Conservation (phyloP, 2,113 vertebrate species). For the Prunella himalayana region DNA sequence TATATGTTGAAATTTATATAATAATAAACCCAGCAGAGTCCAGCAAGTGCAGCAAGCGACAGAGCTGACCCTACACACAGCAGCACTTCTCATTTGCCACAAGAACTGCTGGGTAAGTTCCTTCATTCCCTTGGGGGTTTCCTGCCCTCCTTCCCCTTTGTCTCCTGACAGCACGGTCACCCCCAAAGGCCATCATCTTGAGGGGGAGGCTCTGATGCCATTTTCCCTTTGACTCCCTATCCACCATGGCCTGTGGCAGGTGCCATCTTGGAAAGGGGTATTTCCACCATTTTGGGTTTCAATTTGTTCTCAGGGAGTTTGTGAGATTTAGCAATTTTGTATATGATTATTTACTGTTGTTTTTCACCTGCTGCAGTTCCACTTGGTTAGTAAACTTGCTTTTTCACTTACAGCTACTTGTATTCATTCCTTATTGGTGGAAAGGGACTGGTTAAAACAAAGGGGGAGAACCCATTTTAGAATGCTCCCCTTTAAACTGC, state of each 20-base stretch:
- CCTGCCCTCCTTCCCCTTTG: background rate
- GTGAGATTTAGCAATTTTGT: background rate
- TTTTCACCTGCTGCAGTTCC: background rate
- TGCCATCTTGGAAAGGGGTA: background rate
- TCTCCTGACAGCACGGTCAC: fast-evolving
- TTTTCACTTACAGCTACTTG: background rate
- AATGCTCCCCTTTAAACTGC: background rate
- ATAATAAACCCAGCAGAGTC: background rate
- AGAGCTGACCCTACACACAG: background rate
- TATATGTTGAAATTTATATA: background rate
- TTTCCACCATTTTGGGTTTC: background rate
- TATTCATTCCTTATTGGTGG: background rate
- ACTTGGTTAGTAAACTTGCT: background rate
- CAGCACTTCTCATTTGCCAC: background rate
- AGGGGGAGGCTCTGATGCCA: background rate
- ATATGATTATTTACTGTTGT: background rate
- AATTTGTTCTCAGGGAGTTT: background rate
- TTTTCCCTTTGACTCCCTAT: background rate
- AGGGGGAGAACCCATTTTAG: background rate
- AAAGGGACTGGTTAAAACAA: background rate
- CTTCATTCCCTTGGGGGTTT: fast-evolving
- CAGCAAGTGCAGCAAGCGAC: fast-evolving
- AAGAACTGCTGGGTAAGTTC: background rate
- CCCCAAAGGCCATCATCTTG: background rate
- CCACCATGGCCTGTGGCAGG: fast-evolving